Percentiles rank a stretch among this genome's conserved stretches.
Evolutionary conservation across 2,797 vertebrate species (phyloP).

Genomic region (Brachyalestes nurse): DNA sequence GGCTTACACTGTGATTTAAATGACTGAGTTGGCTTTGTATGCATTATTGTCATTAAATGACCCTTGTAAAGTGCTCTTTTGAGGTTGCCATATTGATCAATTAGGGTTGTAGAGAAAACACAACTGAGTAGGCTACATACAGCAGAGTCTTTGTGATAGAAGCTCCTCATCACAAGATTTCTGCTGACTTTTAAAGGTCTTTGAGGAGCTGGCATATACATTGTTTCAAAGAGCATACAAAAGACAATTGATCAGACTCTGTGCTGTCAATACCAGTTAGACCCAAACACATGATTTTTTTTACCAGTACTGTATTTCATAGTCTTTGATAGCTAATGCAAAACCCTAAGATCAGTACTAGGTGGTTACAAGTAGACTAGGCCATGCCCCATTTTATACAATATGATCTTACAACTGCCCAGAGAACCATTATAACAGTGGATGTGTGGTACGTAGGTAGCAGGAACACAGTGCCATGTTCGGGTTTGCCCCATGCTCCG

Average conservation of each 20-base stretch:
- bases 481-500: conserved; percentile 57
- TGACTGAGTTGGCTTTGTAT: not conserved
- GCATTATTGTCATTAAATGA: conserved; percentile 6
- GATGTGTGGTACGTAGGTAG: not conserved
- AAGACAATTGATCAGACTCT: conserved; percentile 36
- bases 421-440: not conserved
- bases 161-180: conserved; percentile 22
- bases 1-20: not conserved
- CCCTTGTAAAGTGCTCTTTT: conserved; percentile 10
- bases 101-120: conserved; percentile 70
- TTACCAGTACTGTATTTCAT: conserved; percentile 20
- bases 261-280: conserved; percentile 14
- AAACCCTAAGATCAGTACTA: not conserved
- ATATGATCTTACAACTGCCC: not conserved
- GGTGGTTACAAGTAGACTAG: not conserved
- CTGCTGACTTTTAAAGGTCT: conserved; percentile 40
- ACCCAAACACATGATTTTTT: conserved; percentile 27
- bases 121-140: conserved; percentile 71
- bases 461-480: conserved; percentile 1
- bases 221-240: conserved; percentile 38
- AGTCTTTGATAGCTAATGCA: not conserved
- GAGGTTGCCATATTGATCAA: conserved; percentile 67
- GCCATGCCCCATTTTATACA: not conserved
- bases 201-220: conserved; percentile 39
- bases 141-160: conserved; percentile 12